Conservation (phyloP, 2,113 vertebrate genomes). For the Guaruba guarouba region DNA sequence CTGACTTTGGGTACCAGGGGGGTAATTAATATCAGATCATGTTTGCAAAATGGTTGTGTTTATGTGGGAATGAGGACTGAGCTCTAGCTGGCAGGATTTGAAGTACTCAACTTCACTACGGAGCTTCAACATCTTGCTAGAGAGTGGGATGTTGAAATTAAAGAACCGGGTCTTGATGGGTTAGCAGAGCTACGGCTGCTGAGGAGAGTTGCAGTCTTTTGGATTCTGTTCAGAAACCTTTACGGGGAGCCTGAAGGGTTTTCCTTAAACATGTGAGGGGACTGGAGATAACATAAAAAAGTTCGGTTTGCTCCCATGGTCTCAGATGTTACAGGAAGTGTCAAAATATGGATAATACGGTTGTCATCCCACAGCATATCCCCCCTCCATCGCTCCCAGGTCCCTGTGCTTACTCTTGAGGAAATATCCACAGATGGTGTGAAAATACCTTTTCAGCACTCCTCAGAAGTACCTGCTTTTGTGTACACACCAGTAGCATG, state of each 20-base stretch:
- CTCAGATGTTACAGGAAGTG: neutral
- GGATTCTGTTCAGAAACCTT: neutral
- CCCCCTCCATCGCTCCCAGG: neutral
- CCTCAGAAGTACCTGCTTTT: neutral
- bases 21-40: constrained; percentile 83
- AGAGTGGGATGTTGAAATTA: constrained; percentile 44
- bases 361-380: rapidly evolving
- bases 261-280: neutral
- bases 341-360: neutral
- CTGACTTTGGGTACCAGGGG: constrained; percentile 80
- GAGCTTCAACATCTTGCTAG: constrained; percentile 46
- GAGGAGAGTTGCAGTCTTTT: neutral
- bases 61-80: constrained; percentile 77
- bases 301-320: neutral
- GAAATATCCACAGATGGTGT: neutral
- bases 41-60: constrained; percentile 83
- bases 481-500: rapidly evolving
- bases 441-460: neutral
- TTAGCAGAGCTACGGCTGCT: neutral
- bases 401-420: neutral
- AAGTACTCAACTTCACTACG: constrained; percentile 64
- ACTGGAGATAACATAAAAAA: neutral
- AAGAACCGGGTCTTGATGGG: neutral
- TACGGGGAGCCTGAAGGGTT: neutral
- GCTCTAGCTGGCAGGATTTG: constrained; percentile 62